Conservation (phyloP, 2,888 invertebrate species). For the Orthosia gracilis region DNA sequence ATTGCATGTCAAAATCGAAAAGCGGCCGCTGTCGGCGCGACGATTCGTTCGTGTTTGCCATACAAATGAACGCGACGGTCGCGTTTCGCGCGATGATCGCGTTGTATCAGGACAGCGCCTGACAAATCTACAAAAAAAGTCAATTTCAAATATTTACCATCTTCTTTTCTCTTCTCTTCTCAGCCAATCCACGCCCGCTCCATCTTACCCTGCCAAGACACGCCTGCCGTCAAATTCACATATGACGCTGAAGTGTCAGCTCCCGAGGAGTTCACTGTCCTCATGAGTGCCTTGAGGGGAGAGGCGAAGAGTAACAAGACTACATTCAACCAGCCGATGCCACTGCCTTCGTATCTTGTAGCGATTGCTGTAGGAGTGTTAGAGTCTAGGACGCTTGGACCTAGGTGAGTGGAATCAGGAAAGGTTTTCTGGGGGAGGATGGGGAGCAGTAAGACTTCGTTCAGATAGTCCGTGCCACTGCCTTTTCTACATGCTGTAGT, state of each 20-base stretch:
- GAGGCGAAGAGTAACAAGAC: slow-evolving; percentile 86
- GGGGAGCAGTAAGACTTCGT: too few species aligned
- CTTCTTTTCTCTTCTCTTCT: slow-evolving; percentile 53
- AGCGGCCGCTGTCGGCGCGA: too few species aligned
- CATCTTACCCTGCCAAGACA: slow-evolving; percentile 97
- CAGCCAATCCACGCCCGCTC: slow-evolving; percentile 97
- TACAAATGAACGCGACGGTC: too few species aligned
- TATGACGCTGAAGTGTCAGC: slow-evolving; percentile 95
- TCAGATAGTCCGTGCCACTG: too few species aligned
- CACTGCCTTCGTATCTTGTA: slow-evolving; percentile 97
- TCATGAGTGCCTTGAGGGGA: slow-evolving; percentile 96
- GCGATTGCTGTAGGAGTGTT: slow-evolving; percentile 97
- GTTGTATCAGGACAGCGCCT: too few species aligned
- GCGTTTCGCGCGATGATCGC: too few species aligned
- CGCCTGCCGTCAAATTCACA: slow-evolving; percentile 96
- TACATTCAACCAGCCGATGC: slow-evolving; percentile 94
- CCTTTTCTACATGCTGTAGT: too few species aligned
- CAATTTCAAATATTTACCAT: not conserved
- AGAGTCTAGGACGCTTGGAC: slow-evolving; percentile 94
- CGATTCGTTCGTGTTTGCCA: too few species aligned
- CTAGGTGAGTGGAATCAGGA: slow-evolving; percentile 83
- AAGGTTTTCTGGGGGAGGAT: too few species aligned
- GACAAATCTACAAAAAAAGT: not conserved
- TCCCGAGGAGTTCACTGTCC: slow-evolving; percentile 94
- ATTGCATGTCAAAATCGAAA: too few species aligned